A percentile compares a stretch with the other conserved stretches of the same genome.
Evolutionary conservation across 1,140 invertebrate species (phyloP).

Genomic region (Drosophila pachea): DNA sequence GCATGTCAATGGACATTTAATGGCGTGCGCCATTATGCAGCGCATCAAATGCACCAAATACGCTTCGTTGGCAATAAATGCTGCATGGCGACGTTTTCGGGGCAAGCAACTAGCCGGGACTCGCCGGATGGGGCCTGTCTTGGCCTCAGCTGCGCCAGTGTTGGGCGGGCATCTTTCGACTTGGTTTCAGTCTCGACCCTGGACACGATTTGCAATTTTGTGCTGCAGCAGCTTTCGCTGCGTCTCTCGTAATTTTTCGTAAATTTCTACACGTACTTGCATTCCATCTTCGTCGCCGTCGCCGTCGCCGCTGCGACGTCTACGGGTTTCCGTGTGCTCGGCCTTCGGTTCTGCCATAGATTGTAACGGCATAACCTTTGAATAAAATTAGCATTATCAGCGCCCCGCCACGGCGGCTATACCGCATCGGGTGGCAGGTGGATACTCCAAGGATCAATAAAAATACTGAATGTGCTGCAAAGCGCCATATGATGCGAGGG

Average conservation of each 20-base stretch:
- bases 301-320: slow-evolving; percentile 40
- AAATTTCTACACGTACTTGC: slow-evolving; percentile 74
- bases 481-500: slow-evolving; percentile 52
- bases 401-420: slow-evolving; percentile 39
- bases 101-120: slow-evolving; percentile 12
- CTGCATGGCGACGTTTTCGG: slow-evolving; percentile 61
- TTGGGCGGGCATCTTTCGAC: slow-evolving; percentile 7
- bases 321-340: slow-evolving; percentile 2
- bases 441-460: slow-evolving; percentile 50
- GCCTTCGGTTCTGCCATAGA: slow-evolving; percentile 37
- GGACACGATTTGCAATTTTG: slow-evolving; percentile 65
- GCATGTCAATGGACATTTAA: slow-evolving; percentile 77
- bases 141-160: slow-evolving; percentile 41
- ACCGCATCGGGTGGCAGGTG: slow-evolving; percentile 38
- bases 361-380: slow-evolving; percentile 69
- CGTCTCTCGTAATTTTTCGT: slow-evolving; percentile 71
- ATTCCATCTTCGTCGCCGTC: slow-evolving; percentile 69
- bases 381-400: slow-evolving; percentile 74
- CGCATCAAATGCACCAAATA: slow-evolving; percentile 76
- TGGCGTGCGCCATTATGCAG: slow-evolving; percentile 74
- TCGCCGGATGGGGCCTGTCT: not conserved
- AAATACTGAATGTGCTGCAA: slow-evolving; percentile 56
- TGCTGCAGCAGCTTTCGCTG: slow-evolving; percentile 44
- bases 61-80: slow-evolving; percentile 77
- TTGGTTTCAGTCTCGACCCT: slow-evolving; percentile 35